Base-by-base conservation (phyloP, 2,888 invertebrate species). In the Drosophila falleni region DNA sequence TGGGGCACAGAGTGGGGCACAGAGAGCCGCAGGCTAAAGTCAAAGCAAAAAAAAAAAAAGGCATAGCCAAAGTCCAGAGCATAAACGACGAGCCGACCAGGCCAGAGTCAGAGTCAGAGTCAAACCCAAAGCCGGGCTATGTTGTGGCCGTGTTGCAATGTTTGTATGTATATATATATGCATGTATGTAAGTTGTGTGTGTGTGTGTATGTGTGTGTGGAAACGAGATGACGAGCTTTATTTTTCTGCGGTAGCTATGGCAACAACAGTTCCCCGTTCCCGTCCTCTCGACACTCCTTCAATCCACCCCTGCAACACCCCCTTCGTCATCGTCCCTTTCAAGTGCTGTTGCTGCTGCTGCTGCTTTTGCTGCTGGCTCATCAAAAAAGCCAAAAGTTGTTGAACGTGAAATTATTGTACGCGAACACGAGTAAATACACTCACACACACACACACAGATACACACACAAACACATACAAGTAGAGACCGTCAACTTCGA, bases 321-420 rank as follows among this genome's bases (percentile, higher is more conserved):
- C 49, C 78, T 68, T 46, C 55, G 44, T 37, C 44, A 23, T 15
- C 61, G 60, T 64, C 74, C 68, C 87, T 87, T 75, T 74, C 83
- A 79, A 87, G 87, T 81, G 66, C 58, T 29, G 6, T 29, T 29
- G 26, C 26, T 26, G 26, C 4, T 44, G 60, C 19, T 39, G 64
- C 42, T 54, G 62, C 47, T 64, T 51, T 29, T 65, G 58, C 35
- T 84, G 83, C 88, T 84, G 84, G 88, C 88, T 84, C 84, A 84
- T 84, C 84, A 84, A 87, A 84, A 82, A 84, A 87, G 88, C 84
- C 84, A 84, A 84, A 84, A 84, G 84, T 87, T 84, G 84, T 84
- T 84, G 84, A 84, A 84, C 88, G 84, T 84, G 84, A 84, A 84
- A 84, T 84, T 87, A 84, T 84, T 87, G 83, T 84, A 84, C 74